Conservation (phyloP, 2,113 vertebrate genomes). For the Puntigrus tetrazona region DNA sequence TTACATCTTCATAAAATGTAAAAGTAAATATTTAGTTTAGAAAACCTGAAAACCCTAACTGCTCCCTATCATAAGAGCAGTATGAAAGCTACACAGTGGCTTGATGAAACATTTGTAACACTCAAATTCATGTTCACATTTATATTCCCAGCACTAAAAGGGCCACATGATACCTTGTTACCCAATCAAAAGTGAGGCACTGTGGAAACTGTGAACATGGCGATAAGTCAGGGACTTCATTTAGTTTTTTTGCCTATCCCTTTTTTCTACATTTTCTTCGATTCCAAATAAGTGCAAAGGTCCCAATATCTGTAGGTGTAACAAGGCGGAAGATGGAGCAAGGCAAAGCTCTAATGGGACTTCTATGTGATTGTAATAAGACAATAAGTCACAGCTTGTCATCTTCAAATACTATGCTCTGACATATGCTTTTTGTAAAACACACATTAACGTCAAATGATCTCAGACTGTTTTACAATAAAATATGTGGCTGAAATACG, state of each 20-base stretch:
- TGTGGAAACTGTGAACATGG: background rate
- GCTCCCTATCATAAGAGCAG: conserved; percentile 29
- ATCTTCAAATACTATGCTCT: background rate
- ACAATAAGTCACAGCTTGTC: background rate
- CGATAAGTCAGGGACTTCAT: background rate
- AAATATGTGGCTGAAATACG: background rate
- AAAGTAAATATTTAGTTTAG: conserved; percentile 53
- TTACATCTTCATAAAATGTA: conserved; percentile 43
- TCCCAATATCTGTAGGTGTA: background rate
- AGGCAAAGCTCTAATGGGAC: background rate
- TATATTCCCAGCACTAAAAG: background rate
- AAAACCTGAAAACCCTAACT: conserved; percentile 6
- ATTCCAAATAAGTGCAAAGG: background rate
- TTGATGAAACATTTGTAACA: conserved; percentile 52
- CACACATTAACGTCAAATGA: background rate
- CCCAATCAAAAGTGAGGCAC: background rate
- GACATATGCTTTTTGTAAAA: conserved; percentile 10
- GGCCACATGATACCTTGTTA: conserved; percentile 17
- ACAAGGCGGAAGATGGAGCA: background rate
- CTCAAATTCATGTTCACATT: conserved; percentile 36
- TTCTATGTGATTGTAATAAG: background rate
- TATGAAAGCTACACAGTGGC: conserved; percentile 20
- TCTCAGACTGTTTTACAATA: background rate
- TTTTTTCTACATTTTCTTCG: background rate
- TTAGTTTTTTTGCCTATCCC: background rate